Conservation (phyloP, 2,797 vertebrate species). For the Rhinophrynus dorsalis region DNA sequence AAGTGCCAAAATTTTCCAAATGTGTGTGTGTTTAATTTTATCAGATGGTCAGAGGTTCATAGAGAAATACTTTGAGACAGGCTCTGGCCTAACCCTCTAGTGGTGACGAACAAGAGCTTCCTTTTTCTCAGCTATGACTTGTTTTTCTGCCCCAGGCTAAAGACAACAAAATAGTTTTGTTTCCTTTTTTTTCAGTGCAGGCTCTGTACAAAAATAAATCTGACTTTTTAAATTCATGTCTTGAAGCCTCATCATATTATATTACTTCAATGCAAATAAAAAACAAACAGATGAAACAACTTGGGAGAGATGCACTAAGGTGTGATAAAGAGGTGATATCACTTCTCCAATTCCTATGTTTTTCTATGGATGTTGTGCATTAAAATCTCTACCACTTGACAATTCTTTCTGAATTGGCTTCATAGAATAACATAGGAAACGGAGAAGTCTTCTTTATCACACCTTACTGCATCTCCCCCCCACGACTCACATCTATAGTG, state of each 20-base stretch:
- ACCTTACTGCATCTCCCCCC: too few species aligned
- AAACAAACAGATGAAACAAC: neutral
- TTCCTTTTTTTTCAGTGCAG: conserved; percentile 14
- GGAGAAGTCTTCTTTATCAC: too few species aligned
- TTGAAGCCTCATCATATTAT: neutral
- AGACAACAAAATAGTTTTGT: conserved; percentile 2
- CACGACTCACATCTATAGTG: too few species aligned
- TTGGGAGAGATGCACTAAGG: too few species aligned
- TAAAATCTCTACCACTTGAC: too few species aligned
- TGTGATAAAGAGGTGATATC: too few species aligned
- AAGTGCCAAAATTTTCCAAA: conserved; percentile 34
- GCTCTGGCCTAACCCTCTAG: neutral
- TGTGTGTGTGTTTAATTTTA: conserved; percentile 41
- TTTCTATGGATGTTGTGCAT: too few species aligned
- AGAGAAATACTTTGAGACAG: conserved; percentile 44
- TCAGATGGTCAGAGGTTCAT: conserved; percentile 51
- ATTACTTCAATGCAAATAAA: conserved; percentile 8
- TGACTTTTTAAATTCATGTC: too few species aligned
- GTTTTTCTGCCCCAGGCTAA: conserved; percentile 24
- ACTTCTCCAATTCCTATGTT: too few species aligned
- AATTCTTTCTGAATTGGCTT: too few species aligned
- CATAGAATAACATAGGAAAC: too few species aligned
- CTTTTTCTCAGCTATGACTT: conserved; percentile 21
- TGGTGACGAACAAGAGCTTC: conserved; percentile 31
- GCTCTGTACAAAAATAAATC: conserved; percentile 10